Percentiles rank a stretch among this genome's conserved stretches.
These are phyloP conservation scores for Drosophila emarginata DNA, from an alignment of 2,888 invertebrate species.

Conservation along the genomic window DNA sequence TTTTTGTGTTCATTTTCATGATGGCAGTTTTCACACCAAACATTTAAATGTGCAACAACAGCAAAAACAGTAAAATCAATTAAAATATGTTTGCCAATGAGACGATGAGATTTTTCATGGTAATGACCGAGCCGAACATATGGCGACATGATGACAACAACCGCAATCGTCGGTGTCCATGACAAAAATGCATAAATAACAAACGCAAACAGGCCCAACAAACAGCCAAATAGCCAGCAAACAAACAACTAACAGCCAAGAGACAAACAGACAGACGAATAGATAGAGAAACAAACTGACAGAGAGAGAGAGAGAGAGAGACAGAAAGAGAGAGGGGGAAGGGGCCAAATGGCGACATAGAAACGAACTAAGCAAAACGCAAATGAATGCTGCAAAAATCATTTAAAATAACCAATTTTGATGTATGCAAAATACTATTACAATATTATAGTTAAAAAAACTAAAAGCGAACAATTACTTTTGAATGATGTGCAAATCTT, in stretches of 20 bases:
- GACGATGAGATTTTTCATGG: conserved; percentile 49
- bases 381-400: conserved; percentile 42
- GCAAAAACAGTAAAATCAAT: conserved; percentile 59
- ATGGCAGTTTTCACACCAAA: conserved; percentile 61
- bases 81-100: conserved; percentile 60
- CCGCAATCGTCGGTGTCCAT: conserved; percentile 58
- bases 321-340: not conserved
- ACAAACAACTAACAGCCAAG: conserved; percentile 19
- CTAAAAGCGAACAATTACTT: not conserved
- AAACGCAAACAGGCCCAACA: conserved; percentile 50
- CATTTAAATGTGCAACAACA: conserved; percentile 39
- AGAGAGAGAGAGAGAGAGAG: not conserved
- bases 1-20: conserved; percentile 40
- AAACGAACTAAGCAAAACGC: conserved; percentile 3
- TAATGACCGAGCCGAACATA: conserved; percentile 54
- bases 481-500: conserved; percentile 1
- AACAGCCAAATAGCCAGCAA: conserved; percentile 36
- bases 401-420: conserved; percentile 45
- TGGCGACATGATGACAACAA: conserved; percentile 15
- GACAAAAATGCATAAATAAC: conserved; percentile 71
- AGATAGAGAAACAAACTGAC: not conserved
- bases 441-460: not conserved
- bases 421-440: not conserved
- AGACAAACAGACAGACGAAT: conserved; percentile 22
- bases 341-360: not conserved